A percentile compares a stretch with the other conserved stretches of the same genome.
These are phyloP conservation scores for Pseudomyrmex concolor DNA, from an alignment of 1,140 invertebrate genomes.

Conservation along the genomic window DNA sequence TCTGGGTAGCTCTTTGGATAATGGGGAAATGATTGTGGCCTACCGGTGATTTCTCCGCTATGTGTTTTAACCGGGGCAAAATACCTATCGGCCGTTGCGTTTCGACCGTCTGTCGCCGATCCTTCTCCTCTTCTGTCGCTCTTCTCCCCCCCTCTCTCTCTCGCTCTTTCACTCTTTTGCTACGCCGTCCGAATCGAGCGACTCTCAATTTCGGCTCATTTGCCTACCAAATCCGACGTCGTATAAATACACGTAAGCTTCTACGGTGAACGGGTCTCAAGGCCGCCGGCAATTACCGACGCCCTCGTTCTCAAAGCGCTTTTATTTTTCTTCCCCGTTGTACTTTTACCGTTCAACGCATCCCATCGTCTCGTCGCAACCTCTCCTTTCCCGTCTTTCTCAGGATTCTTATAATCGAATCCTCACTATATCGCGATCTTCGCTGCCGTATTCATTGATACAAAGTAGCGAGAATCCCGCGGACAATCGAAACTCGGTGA, in stretches of 20 bases:
- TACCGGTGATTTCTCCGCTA: conserved; percentile 67
- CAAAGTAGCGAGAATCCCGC: background rate
- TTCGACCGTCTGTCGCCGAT: conserved; percentile 50
- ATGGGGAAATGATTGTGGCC: conserved; percentile 75
- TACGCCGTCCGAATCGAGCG: conserved; percentile 39
- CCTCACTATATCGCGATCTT: background rate
- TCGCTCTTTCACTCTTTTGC: conserved; percentile 17
- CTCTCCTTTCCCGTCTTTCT: conserved; percentile 66
- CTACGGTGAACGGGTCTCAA: conserved; percentile 69
- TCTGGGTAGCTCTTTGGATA: conserved; percentile 60
- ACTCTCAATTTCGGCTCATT: conserved; percentile 78
- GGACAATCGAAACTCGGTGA: conserved; percentile 10
- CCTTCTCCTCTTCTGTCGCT: conserved; percentile 6
- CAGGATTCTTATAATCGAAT: conserved; percentile 37
- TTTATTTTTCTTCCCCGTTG: conserved; percentile 40
- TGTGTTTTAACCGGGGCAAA: conserved; percentile 63
- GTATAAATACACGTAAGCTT: conserved; percentile 67
- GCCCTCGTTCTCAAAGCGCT: conserved; percentile 34
- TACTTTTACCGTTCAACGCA: conserved; percentile 41
- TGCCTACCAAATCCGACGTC: conserved; percentile 76
- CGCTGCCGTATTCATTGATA: background rate
- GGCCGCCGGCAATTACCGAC: conserved; percentile 70
- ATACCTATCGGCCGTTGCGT: conserved; percentile 51
- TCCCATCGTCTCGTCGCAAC: conserved; percentile 63
- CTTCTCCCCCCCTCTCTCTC: background rate